Percentiles rank a stretch among this genome's conserved stretches.
Conservation (phyloP, 92 coral and sea anemone species). For the Pocillopora grandis region DNA sequence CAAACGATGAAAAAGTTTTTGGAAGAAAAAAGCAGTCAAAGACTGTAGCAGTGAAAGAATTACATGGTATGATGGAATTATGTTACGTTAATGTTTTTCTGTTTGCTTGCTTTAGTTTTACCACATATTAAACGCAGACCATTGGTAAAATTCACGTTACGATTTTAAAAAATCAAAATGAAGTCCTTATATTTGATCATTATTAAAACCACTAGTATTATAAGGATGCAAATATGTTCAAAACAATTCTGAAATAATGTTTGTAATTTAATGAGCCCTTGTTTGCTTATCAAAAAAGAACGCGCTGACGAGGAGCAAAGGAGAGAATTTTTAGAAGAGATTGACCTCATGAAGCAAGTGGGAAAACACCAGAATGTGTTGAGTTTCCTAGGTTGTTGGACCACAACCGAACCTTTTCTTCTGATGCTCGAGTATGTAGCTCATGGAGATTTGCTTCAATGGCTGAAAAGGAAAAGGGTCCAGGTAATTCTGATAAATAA, state of each 20-base stretch:
- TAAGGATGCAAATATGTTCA: too few species aligned
- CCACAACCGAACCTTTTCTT: slow-evolving; percentile 16
- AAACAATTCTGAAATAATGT: too few species aligned
- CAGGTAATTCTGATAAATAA: neutral
- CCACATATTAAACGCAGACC: too few species aligned
- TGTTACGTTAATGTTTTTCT: too few species aligned
- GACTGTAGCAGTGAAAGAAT: slow-evolving; percentile 18
- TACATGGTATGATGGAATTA: slow-evolving; percentile 4
- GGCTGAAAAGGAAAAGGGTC: slow-evolving; percentile 8
- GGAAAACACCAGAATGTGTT: slow-evolving; percentile 31
- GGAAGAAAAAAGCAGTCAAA: neutral
- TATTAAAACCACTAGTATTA: too few species aligned
- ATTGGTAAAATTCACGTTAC: too few species aligned
- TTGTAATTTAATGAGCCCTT: too few species aligned
- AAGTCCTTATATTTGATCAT: too few species aligned
- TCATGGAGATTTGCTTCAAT: slow-evolving; percentile 26
- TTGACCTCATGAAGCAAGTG: slow-evolving; percentile 17
- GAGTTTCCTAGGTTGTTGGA: slow-evolving; percentile 31
- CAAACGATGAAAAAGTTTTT: neutral
- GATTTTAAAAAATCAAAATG: too few species aligned
- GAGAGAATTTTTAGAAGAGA: slow-evolving; percentile 16
- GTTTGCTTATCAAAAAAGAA: neutral
- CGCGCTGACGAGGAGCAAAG: slow-evolving; percentile 14
- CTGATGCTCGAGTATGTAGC: slow-evolving; percentile 28
- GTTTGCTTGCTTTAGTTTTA: too few species aligned